Percentiles rank a stretch among this genome's conserved stretches.
These are phyloP conservation scores for Enteromius treurensis DNA, from an alignment of 2,797 vertebrate species.

Conservation along the genomic window DNA sequence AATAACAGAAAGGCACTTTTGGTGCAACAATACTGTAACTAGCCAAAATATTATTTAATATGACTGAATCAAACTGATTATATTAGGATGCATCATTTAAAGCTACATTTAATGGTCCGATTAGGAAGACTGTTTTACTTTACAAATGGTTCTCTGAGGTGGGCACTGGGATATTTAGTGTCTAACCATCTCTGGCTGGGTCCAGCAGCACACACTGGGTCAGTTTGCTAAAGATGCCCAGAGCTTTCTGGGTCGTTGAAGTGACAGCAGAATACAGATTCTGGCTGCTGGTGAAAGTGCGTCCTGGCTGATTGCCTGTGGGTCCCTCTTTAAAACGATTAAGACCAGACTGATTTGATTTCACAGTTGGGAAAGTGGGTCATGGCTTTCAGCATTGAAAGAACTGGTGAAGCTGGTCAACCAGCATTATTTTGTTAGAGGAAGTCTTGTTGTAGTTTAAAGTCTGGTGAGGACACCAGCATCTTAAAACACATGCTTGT, in stretches of 20 bases:
- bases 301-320: slow-evolving; percentile 21
- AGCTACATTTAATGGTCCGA: background rate
- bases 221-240: slow-evolving; percentile 8
- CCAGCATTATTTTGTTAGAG: background rate
- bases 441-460: background rate
- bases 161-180: background rate
- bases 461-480: background rate
- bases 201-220: background rate
- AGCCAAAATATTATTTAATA: background rate
- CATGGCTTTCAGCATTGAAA: slow-evolving; percentile 28
- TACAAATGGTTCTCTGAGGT: background rate
- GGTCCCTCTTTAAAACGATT: slow-evolving; percentile 32
- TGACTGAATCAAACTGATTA: background rate
- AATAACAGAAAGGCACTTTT: background rate
- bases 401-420: slow-evolving; percentile 22
- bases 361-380: slow-evolving; percentile 44
- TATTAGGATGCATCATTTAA: background rate
- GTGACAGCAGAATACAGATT: slow-evolving; percentile 32
- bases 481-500: background rate
- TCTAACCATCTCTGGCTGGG: background rate
- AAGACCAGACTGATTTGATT: slow-evolving; percentile 44
- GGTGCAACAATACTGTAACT: background rate
- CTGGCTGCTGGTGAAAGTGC: slow-evolving; percentile 11
- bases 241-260: slow-evolving; percentile 33
- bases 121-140: background rate